Evolutionary conservation across 2,113 vertebrate genomes (phyloP), one percentile per base, ranked within the genome.

Genomic region (Thinocorus orbignyianus): DNA sequence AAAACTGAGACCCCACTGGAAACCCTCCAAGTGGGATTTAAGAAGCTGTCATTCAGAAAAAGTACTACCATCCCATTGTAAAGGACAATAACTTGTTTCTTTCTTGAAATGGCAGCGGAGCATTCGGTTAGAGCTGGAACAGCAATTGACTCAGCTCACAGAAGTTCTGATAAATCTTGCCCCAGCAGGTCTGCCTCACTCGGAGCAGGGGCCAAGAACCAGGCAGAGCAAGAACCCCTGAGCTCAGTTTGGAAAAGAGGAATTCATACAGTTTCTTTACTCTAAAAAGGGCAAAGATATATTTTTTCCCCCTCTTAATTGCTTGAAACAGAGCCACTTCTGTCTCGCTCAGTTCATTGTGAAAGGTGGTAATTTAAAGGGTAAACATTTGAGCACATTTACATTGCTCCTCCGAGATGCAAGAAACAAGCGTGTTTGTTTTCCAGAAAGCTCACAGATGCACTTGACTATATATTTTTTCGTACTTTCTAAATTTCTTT

Each of bases 31-130:
- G 25, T 58, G 88, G 90, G 93, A 96, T 95, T 96, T 91, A 77
- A 96, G 73, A 94, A 81, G 84, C 52, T 94, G 64, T 58, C 90
- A 93, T 85, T 95, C 87, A 93, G 76, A 96, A 71, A 41, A 60
- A 42, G 17, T 51, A 77, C 52, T 90, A 80, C 89, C 92, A 84
- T 35, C 55, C 25, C 72, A 24, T 44, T 42, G 24, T 44, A 49
- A 35, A 31, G 16, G 31, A 73, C 17, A 88, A 91, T 46, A 60
- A 88, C 64, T 84, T 48, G 25, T 39, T 68, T 71, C 17, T 84
- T 39, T 95, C 81, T 78, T 41, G 69, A 91, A 90, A 17, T 15
- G 92, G 65, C 90, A 66, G 65, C 52, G 86, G 48, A 86, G 72
- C 66, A 77, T 28, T 81, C 24, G 33, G 78, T 68, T 68, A 88